phyloP scores from a whole-genome alignment of 2,888 invertebrate species.

The Acanthopleura granulata region DNA sequence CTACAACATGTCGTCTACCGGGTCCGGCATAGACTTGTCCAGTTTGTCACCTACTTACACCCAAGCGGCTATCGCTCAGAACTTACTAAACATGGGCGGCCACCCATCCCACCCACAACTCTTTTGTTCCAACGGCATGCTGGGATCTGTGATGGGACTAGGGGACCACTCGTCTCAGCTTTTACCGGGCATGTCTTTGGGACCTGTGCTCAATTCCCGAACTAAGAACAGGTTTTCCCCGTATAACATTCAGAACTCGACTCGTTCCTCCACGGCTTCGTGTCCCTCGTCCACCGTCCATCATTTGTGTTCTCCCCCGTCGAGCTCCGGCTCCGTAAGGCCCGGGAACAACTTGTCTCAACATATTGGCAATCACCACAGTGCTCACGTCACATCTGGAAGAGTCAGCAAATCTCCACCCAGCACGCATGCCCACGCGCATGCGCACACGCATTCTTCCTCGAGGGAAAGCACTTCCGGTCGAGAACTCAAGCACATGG shows the following conservation, averaged over 20 bases:
- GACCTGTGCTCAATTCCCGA: neutral
- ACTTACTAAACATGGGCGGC: neutral
- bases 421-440: neutral
- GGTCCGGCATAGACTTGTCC: neutral
- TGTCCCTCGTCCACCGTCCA: neutral
- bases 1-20: neutral
- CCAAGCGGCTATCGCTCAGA: neutral
- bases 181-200: neutral
- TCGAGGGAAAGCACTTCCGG: neutral
- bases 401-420: slow-evolving; percentile 3
- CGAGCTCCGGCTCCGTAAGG: neutral
- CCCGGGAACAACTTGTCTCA: neutral
- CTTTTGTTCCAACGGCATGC: neutral
- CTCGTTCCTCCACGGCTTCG: neutral
- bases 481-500: neutral
- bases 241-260: neutral
- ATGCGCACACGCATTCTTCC: neutral
- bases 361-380: neutral
- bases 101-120: neutral
- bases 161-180: neutral
- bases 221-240: neutral
- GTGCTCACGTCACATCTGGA: neutral
- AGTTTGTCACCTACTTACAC: neutral
- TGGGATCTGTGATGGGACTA: neutral
- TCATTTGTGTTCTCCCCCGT: neutral